A percentile compares a stretch with the other conserved stretches of the same genome.
Conservation (phyloP, 2,797 vertebrate species). For the Clarias fuscus region DNA sequence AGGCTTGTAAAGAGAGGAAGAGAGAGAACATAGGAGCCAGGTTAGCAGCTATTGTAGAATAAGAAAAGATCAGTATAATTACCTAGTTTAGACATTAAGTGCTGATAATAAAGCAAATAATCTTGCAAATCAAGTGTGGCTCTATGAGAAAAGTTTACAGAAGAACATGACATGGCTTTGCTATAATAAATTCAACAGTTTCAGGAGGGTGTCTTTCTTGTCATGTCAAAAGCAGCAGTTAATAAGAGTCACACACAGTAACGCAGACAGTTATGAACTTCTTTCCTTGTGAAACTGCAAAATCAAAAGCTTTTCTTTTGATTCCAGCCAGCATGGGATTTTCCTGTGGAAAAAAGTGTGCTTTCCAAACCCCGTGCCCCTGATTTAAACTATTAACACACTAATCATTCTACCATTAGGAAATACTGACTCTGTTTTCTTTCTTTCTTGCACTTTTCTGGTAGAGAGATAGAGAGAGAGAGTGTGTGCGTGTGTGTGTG, state of each 20-base stretch:
- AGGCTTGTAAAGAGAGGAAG: too few relatives aligned
- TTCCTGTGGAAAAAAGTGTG: conserved; percentile 26
- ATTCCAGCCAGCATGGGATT: conserved; percentile 50
- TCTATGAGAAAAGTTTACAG: not conserved
- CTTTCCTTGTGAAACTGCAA: conserved; percentile 53
- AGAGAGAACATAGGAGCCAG: not conserved
- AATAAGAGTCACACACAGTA: not conserved
- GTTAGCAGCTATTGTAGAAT: not conserved
- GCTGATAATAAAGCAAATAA: too few relatives aligned
- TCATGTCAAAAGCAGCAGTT: not conserved
- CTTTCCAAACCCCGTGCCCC: conserved; percentile 15
- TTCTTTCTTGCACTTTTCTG: too few relatives aligned
- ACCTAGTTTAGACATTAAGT: not conserved
- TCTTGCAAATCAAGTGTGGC: not conserved
- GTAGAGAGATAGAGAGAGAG: not conserved
- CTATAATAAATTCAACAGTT: not conserved
- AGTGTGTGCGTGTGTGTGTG: not conserved
- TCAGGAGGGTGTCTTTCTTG: not conserved
- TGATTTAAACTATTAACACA: conserved; percentile 47
- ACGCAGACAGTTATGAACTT: conserved; percentile 36
- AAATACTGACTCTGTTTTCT: not conserved
- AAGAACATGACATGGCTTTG: not conserved
- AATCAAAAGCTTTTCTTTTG: conserved; percentile 48
- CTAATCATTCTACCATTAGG: conserved; percentile 46
- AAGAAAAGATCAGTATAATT: not conserved